Evolutionary conservation across 2,888 invertebrate species (phyloP).

Genomic region (Eupsilia transversa): DNA sequence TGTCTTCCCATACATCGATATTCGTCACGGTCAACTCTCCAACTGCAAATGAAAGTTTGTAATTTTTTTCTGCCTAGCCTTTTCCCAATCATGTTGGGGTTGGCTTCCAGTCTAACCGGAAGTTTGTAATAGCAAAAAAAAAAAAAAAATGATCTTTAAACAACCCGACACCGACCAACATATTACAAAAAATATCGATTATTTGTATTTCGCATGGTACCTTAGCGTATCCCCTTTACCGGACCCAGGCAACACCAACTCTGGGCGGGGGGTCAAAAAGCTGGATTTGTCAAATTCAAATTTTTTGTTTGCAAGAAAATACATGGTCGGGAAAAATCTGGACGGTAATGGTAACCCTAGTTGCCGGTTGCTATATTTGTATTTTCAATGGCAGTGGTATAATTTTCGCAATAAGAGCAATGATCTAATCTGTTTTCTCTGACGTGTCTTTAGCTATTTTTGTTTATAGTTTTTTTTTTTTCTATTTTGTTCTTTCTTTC

Average conservation of each 20-base stretch:
- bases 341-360: neutral
- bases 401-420: slow-evolving; percentile 34
- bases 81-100: too few relatives aligned
- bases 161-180: neutral
- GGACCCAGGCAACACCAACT: too few relatives aligned
- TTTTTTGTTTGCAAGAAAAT: too few relatives aligned
- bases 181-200: neutral
- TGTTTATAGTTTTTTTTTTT: slow-evolving; percentile 15
- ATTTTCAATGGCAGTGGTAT: slow-evolving; percentile 33
- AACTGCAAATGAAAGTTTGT: too few relatives aligned
- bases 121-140: too few relatives aligned
- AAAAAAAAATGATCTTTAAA: neutral
- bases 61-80: too few relatives aligned
- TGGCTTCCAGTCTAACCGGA: too few relatives aligned
- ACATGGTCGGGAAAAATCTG: neutral
- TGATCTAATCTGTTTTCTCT: slow-evolving; percentile 43
- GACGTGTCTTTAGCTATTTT: slow-evolving; percentile 32
- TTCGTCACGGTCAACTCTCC: too few relatives aligned
- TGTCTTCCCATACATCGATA: too few relatives aligned
- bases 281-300: neutral
- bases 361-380: slow-evolving; percentile 23
- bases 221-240: neutral
- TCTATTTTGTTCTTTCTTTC: slow-evolving; percentile 29
- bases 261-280: neutral
- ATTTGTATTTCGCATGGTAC: too few relatives aligned